A percentile compares a stretch with the other conserved stretches of the same genome.
phyloP scores from a whole-genome alignment of 2,113 vertebrate genomes.

The Mirounga angustirostris region DNA sequence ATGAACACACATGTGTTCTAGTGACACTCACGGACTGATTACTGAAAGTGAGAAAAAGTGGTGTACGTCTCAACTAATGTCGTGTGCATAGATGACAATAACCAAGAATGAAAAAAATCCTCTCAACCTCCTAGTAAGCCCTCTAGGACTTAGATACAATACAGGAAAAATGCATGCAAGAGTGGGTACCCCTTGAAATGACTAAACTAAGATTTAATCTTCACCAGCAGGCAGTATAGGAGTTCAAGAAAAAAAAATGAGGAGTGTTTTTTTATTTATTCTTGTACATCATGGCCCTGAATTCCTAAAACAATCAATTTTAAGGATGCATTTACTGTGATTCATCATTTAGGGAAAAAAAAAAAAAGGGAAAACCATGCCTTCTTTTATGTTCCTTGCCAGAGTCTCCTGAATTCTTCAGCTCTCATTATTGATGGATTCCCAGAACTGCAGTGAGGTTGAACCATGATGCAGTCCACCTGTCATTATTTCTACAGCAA shows the following conservation, averaged over 20 bases:
- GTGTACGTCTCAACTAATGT: not conserved
- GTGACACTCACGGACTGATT: not conserved
- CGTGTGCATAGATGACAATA: not conserved
- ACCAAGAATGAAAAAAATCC: not conserved
- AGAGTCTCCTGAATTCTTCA: not conserved
- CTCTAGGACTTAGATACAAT: not conserved
- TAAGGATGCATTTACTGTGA: not conserved
- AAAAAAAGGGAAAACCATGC: not conserved
- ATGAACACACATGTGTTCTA: not conserved
- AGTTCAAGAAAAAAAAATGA: not conserved
- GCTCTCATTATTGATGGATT: not conserved
- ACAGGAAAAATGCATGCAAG: not conserved
- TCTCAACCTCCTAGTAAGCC: not conserved
- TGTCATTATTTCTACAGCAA: not conserved
- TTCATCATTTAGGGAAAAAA: not conserved
- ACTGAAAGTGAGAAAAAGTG: not conserved
- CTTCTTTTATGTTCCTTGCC: conserved; percentile 13
- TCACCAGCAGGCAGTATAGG: not conserved
- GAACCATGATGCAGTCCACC: not conserved
- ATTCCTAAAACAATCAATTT: not conserved
- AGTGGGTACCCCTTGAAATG: not conserved
- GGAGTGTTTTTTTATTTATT: not conserved
- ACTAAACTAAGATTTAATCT: not conserved
- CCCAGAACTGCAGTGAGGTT: not conserved
- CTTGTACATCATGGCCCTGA: not conserved